phyloP scores from a whole-genome alignment of 1,140 invertebrate genomes.

The Pentalonia nigronervosa region DNA sequence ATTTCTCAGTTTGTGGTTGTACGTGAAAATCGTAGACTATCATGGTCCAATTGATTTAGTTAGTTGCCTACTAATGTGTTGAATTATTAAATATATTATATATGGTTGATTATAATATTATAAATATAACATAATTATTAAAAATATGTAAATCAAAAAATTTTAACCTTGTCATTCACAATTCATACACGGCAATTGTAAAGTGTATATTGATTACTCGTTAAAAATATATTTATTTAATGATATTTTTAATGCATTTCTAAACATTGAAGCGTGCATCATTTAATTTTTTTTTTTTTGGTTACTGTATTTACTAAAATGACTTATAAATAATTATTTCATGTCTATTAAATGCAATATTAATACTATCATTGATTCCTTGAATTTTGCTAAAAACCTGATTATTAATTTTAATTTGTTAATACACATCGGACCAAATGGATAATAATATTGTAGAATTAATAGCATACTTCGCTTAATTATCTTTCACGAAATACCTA shows the following conservation, averaged over 20 bases:
- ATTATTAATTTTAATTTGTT: too few relatives aligned
- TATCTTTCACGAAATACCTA: too few relatives aligned
- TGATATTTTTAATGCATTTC: not conserved
- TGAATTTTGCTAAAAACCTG: too few relatives aligned
- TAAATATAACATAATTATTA: not conserved
- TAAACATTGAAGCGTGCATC: too few relatives aligned
- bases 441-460: too few relatives aligned
- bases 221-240: not conserved
- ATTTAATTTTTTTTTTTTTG: too few relatives aligned
- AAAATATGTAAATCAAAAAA: not conserved
- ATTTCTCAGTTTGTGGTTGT: constrained; percentile 12
- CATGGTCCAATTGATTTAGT: not conserved
- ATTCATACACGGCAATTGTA: fast-evolving
- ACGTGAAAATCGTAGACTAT: not conserved
- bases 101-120: not conserved
- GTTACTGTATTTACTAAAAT: too few relatives aligned
- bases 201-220: not conserved
- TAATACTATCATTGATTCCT: too few relatives aligned
- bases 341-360: too few relatives aligned
- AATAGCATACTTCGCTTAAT: too few relatives aligned
- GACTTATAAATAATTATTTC: too few relatives aligned
- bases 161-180: not conserved
- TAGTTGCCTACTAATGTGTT: not conserved
- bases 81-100: not conserved
- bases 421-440: too few relatives aligned